Evolutionary conservation across 2,797 vertebrate species (phyloP), one percentile per base, ranked within the genome.

Genomic region (Acanthornis magna): DNA sequence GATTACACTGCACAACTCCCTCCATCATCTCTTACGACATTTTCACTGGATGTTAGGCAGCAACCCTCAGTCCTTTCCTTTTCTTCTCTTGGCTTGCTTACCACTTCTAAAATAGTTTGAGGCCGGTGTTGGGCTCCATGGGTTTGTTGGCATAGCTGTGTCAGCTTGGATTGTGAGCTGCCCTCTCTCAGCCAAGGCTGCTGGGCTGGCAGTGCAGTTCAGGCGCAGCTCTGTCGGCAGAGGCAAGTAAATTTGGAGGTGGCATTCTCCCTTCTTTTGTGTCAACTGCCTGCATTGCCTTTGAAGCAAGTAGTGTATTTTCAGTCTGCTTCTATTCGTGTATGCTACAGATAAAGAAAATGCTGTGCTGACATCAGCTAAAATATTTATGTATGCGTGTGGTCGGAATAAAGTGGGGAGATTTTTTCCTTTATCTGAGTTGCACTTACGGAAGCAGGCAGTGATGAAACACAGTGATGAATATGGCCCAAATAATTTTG

Each of bases 41-140:
- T 93, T 93, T 77, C 10, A 4, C 32, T 14, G 57, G 30, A 7
- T 63, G 34, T 83, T 77, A 63, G 16, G 74, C 57, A 92, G n/a
- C 78, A 88, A 55, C 26, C 40, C 36, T 79, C 55, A 57, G 4
- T 61, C 78, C 7, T 61, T 48, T 21, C 63, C 9, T 67, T 22
- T n/a, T 71, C 78, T 72, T 17, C 18, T 48, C 23, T 83, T 91
- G 88, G 85, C 93, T 67, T 85, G 29, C 16, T 91, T 76, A 36
- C 34, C 14, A 26, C 57, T 85, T 91, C 63, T 79, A 67, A 83
- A 95, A 91, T 54, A 87, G 61, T 89, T 93, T 79, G 82, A 88
- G 92, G 88, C 72, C 75, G 79, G 48, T 0, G 0, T 18, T 91
- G 84, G 38, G 74, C 62, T 92, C 91, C 13, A 9, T 16, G 19